Conservation (phyloP, 2,888 invertebrate genomes). For the Odontocerum albicorne region DNA sequence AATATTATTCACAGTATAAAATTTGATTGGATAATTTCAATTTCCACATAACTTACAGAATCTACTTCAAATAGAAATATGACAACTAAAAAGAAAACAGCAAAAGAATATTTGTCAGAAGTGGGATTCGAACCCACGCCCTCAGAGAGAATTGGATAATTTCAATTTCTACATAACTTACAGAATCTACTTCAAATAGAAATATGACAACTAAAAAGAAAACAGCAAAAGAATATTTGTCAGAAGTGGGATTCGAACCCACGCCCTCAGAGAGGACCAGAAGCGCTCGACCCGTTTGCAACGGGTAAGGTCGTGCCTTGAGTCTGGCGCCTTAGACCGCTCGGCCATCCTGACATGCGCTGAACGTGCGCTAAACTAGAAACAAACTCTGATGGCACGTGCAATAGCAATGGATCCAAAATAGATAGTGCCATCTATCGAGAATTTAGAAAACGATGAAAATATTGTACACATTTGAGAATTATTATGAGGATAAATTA, state of each 20-base stretch:
- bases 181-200: too few relatives aligned
- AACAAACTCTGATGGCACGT: background rate
- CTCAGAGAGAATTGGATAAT: slow-evolving; percentile 79
- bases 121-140: slow-evolving; percentile 84
- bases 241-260: slow-evolving; percentile 84
- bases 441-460: too few relatives aligned
- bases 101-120: slow-evolving; percentile 64
- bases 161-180: too few relatives aligned
- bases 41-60: too few relatives aligned
- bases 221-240: slow-evolving; percentile 53
- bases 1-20: too few relatives aligned
- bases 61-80: background rate
- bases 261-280: slow-evolving; percentile 81
- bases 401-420: background rate
- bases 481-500: too few relatives aligned
- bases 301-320: slow-evolving; percentile 54
- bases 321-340: slow-evolving; percentile 85
- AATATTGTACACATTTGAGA: too few relatives aligned
- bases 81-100: slow-evolving; percentile 4
- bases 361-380: fast-evolving
- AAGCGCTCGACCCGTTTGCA: slow-evolving; percentile 68
- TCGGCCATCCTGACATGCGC: slow-evolving; percentile 77
- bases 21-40: too few relatives aligned
- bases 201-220: background rate
- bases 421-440: background rate